Percentiles rank a stretch among this genome's conserved stretches.
These are phyloP conservation scores for Cinara cedri DNA, from an alignment of 2,888 invertebrate species.

Conservation along the genomic window DNA sequence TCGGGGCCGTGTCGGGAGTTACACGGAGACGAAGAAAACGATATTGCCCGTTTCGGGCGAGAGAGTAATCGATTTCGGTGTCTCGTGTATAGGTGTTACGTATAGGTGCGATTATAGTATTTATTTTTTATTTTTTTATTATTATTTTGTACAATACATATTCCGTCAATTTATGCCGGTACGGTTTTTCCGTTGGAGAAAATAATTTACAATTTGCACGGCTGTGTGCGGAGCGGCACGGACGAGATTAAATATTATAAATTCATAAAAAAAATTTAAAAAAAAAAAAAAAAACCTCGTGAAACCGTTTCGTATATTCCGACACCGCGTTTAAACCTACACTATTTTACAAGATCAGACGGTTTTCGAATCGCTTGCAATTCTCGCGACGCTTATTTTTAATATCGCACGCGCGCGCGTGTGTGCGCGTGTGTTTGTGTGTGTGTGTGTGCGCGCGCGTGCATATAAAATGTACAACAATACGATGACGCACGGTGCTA, in stretches of 20 bases:
- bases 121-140: not conserved
- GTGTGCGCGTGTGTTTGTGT: too few species aligned
- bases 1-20: too few species aligned
- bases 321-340: too few species aligned
- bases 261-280: conserved; percentile 24
- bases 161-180: too few species aligned
- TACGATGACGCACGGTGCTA: too few species aligned
- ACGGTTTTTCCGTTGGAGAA: not conserved
- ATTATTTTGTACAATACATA: too few species aligned
- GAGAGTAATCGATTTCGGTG: too few species aligned
- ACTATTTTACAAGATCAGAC: too few species aligned
- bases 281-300: too few species aligned
- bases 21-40: too few species aligned
- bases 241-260: conserved; percentile 32
- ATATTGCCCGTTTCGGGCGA: too few species aligned
- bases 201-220: not conserved
- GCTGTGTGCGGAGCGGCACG: not conserved
- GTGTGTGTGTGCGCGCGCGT: not conserved
- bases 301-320: not conserved
- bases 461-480: too few species aligned
- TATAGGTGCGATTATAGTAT: not conserved
- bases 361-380: not conserved
- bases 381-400: not conserved
- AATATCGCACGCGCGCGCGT: not conserved
- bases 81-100: not conserved